phyloP scores from a whole-genome alignment of 2,888 invertebrate species.

The Subacronicta megacephala region DNA sequence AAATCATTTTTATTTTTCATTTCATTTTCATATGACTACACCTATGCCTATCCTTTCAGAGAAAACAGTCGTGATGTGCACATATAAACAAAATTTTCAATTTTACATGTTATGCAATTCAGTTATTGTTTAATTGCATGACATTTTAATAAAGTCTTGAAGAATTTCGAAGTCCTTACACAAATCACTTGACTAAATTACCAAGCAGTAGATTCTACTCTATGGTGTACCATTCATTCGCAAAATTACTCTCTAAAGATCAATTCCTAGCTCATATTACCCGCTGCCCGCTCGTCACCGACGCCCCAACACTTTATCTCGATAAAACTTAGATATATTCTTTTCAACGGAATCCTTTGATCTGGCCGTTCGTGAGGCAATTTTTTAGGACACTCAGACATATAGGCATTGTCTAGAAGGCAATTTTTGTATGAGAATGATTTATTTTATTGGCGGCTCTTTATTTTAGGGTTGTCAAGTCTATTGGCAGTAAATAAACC shows the following conservation, averaged over 20 bases:
- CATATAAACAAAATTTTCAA: no score
- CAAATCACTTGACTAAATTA: no score
- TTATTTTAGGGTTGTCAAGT: neutral
- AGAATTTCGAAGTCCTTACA: no score
- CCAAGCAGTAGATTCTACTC: no score
- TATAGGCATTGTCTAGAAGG: conserved; percentile 56
- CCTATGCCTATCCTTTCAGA: no score
- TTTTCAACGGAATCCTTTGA: conserved; percentile 72
- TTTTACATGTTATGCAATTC: no score
- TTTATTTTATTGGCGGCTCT: conserved; percentile 49
- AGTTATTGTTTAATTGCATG: no score
- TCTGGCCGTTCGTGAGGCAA: conserved; percentile 64
- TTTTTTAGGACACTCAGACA: conserved; percentile 54
- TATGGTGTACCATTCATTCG: neutral
- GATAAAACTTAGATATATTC: conserved; percentile 75
- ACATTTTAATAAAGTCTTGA: no score
- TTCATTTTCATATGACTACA: no score
- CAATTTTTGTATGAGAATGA: conserved; percentile 50
- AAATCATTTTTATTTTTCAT: no score
- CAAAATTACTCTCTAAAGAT: neutral
- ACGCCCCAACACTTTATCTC: conserved; percentile 62
- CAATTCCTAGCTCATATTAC: conserved; percentile 9
- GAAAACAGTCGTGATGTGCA: no score
- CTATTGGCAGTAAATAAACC: neutral
- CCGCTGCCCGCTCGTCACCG: conserved; percentile 35